Base-by-base conservation (phyloP, 2,888 invertebrate species). In the Apamea epomidion region DNA sequence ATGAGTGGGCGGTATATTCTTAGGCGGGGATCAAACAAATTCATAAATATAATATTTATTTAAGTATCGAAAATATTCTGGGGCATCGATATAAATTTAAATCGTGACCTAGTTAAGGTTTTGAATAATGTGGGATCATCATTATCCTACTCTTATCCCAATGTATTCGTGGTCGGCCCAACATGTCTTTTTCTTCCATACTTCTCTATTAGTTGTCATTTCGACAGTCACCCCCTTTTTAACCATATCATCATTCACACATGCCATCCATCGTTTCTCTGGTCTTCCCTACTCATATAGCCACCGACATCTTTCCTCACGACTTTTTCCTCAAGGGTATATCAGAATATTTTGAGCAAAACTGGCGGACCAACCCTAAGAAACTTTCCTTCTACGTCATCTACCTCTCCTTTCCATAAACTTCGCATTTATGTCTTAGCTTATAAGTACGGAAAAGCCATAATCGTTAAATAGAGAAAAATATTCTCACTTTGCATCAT, bases 401-500 rank as follows among this genome's bases (percentile, higher is more conserved):
- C 32, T 29, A 32, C 18, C 21, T 37, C 69, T 74, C 14, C 42
- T 72, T 69, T 62, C 72, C 62, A 76, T 80, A 74, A 62, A 78
- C 51, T 68, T 72, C 4, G 29, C 83, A 84, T 84, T 58, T 69
- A 76, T 70, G 51, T 60, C 16, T 62, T 69, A 62, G 69, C 29
- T 60, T 54, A 80, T 70, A 65, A 65, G 5, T 65, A 85, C 73
- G 75, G 80, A 86, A 83, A 86, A 60, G 67, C 54, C 54, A 68
- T 70, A 67, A 81, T 69, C 29, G n/a, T 85, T 77, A 78, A 73
- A 78, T 78, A 74, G 54, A 69, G 58, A 78, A 76, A 80, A 77
- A 68, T 67, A 75, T 70, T 70, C 68, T 37, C 51, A 70, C 14
- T 82, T 21, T 79, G 58, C 42, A 51, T 72, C 78, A 79, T 76